Conservation (phyloP, 1,140 invertebrate genomes). For the Panonychus citri region DNA sequence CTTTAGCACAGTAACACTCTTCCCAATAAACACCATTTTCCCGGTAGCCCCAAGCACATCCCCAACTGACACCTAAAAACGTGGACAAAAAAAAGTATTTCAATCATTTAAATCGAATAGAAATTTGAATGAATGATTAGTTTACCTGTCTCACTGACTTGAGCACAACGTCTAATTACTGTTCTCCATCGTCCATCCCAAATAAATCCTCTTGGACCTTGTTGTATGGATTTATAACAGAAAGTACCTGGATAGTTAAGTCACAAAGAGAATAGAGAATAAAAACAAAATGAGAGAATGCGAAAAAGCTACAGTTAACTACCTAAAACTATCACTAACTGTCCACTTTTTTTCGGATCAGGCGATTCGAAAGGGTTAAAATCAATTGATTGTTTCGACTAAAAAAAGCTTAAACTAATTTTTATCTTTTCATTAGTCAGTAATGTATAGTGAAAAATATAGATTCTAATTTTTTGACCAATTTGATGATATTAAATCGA, state of each 20-base stretch:
- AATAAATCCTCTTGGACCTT: slow-evolving; percentile 68
- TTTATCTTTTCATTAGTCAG: too few relatives aligned
- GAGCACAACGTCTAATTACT: slow-evolving; percentile 66
- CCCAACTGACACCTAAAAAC: slow-evolving; percentile 31
- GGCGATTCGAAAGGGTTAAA: too few relatives aligned
- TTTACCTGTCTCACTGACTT: slow-evolving; percentile 39
- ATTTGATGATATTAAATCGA: too few relatives aligned
- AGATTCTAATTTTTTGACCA: too few relatives aligned
- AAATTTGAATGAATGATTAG: background rate
- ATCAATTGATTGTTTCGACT: too few relatives aligned
- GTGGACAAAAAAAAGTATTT: background rate
- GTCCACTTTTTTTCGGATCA: background rate
- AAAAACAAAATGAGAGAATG: background rate
- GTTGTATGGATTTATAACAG: slow-evolving; percentile 68
- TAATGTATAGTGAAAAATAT: too few relatives aligned
- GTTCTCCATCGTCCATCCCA: slow-evolving; percentile 82
- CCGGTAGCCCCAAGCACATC: slow-evolving; percentile 84
- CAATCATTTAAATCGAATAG: background rate
- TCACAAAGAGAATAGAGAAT: background rate
- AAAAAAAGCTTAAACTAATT: too few relatives aligned
- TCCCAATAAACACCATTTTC: slow-evolving; percentile 83
- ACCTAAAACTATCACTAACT: too few relatives aligned
- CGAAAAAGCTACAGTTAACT: background rate
- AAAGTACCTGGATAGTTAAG: slow-evolving; percentile 33
- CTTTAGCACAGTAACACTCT: slow-evolving; percentile 71